Percentiles rank a stretch among this genome's conserved stretches.
Conservation (phyloP, 2,888 invertebrate genomes). For the Gnatocerus cornutus region DNA sequence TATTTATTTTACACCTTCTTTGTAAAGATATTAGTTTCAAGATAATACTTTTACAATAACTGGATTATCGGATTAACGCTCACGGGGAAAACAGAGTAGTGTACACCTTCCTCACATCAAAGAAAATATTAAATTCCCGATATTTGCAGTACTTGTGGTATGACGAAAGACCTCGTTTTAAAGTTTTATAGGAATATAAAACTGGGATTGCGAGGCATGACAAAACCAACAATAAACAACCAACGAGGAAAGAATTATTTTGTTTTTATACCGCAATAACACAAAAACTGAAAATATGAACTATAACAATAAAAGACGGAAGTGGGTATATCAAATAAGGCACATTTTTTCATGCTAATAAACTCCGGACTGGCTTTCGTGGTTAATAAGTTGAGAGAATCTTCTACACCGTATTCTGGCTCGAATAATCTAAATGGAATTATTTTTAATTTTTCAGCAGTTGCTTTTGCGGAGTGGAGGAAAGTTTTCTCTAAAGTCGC, state of each 20-base stretch:
- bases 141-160: slow-evolving; percentile 14
- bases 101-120: slow-evolving; percentile 2
- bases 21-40: neutral
- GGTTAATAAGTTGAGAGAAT: too few relatives aligned
- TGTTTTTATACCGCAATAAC: slow-evolving; percentile 37
- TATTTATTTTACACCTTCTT: slow-evolving; percentile 5
- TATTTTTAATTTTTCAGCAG: too few relatives aligned
- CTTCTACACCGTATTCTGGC: too few relatives aligned
- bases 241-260: slow-evolving; percentile 38
- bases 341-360: slow-evolving; percentile 19
- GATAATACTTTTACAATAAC: neutral
- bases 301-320: slow-evolving; percentile 29
- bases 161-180: slow-evolving; percentile 29
- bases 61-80: slow-evolving; percentile 2
- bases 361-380: neutral
- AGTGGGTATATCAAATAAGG: slow-evolving; percentile 18
- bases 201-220: slow-evolving; percentile 28
- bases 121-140: slow-evolving; percentile 22
- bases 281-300: slow-evolving; percentile 36
- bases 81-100: neutral
- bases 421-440: too few relatives aligned
- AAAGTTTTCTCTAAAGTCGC: too few relatives aligned
- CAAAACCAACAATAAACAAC: slow-evolving; percentile 36
- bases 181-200: slow-evolving; percentile 40
- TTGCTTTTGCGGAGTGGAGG: too few relatives aligned